phyloP scores from a whole-genome alignment of 2,113 vertebrate species.

The Tyrannus savana region DNA sequence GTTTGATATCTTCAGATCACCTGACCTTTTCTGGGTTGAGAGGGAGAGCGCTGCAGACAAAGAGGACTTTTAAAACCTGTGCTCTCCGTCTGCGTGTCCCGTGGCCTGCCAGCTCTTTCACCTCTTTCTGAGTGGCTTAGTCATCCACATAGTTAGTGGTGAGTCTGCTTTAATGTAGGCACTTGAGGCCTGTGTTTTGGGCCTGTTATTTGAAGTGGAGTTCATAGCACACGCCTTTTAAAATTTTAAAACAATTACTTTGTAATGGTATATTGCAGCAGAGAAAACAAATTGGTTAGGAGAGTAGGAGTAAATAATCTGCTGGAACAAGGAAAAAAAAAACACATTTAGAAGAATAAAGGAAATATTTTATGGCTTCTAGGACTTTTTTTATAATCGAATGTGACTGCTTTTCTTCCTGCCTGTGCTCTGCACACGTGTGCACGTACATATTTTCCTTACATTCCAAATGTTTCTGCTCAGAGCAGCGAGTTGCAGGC shows the following conservation, averaged over 20 bases:
- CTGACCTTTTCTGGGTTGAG: not conserved
- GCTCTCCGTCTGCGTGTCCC: not conserved
- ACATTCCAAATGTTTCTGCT: not conserved
- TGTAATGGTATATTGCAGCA: not conserved
- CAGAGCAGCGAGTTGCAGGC: not conserved
- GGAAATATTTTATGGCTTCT: not conserved
- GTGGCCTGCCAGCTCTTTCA: not conserved
- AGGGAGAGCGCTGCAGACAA: not conserved
- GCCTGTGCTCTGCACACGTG: not conserved
- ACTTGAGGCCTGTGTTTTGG: not conserved
- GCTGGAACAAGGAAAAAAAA: not conserved
- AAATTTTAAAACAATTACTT: not conserved
- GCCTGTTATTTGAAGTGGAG: not conserved
- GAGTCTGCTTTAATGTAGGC: not conserved
- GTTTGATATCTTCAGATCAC: not conserved
- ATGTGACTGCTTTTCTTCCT: not conserved
- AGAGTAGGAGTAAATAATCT: not conserved
- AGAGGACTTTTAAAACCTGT: not conserved
- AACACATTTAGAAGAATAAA: not conserved
- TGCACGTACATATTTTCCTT: not conserved
- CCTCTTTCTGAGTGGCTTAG: not conserved
- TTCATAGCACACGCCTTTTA: not conserved
- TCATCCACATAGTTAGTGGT: not conserved
- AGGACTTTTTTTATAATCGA: not conserved
- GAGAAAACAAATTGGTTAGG: not conserved